Base-by-base conservation (phyloP, 2,113 vertebrate species). In the Syrmaticus mikado region DNA sequence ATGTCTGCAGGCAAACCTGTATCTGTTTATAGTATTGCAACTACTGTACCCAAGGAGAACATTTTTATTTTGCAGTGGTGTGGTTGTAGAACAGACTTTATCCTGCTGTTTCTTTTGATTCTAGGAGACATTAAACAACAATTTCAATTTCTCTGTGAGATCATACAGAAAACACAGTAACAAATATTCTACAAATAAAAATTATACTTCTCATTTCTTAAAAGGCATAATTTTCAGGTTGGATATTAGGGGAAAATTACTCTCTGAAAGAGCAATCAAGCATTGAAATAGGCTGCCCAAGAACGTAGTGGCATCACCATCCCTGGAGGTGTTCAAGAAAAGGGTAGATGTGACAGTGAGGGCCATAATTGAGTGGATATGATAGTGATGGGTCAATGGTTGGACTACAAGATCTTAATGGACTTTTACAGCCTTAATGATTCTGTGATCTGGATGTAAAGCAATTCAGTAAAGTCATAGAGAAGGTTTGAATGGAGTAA, bases 131-230 rank as follows among this genome's bases (percentile, higher is more conserved):
- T 38, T 80, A 52, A 77, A 64, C 12, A 71, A n/a, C 22, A 2
- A 27, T 10, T 45, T 62, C 52, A 4, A 1, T 74, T 88, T 90
- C 16, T 80, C 10, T 20, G 0, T 74, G 52, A 57, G 28, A 78
- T 62, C 27, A 70, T 11, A 15, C 15, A 58, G 36, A 32, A 87
- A 87, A 48, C 27, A 4, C 15, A 20, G 19, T 28, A 80, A 7
- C 0, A 0, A 2, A 4, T 3, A 55, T 17, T 16, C 8, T 70
- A 15, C n/a, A 50, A 3, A 32, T 30, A 55, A 19, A 19, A 30
- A 57, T 5, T 48, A 9, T 5, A 3, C 48, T 85, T 91, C 14
- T 71, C 25, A 67, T 19, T 74, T 77, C 14, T 43, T 87, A 32
- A 74, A 91, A 66, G 30, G 30, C 43, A 50, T 55, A 16, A 55